phyloP scores from a whole-genome alignment of 2,113 vertebrate genomes.

The Spea bombifrons region DNA sequence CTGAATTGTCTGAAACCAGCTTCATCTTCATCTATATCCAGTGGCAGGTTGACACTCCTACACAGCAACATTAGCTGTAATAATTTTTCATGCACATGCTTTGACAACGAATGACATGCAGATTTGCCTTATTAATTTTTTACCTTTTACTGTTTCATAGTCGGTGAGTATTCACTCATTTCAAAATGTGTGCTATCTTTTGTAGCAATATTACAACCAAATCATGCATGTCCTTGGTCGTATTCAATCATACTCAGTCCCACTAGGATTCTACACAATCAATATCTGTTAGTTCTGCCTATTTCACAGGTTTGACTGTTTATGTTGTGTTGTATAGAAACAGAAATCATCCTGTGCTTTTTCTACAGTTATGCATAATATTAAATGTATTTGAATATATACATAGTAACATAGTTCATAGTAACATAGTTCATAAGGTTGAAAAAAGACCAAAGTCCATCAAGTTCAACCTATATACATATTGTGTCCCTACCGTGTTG shows the following conservation, averaged over 20 bases:
- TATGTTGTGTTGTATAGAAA: neutral
- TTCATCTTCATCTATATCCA: slow-evolving; percentile 39
- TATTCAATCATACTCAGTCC: slow-evolving; percentile 32
- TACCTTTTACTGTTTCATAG: slow-evolving; percentile 7
- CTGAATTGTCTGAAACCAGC: slow-evolving; percentile 36
- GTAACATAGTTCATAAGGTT: too few relatives aligned
- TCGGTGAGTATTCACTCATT: slow-evolving; percentile 16
- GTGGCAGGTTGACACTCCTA: slow-evolving; percentile 32
- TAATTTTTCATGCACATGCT: slow-evolving; percentile 37
- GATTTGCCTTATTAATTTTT: slow-evolving; percentile 33
- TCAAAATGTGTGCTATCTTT: neutral
- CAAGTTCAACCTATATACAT: too few relatives aligned
- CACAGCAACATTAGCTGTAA: slow-evolving; percentile 13
- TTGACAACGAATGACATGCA: slow-evolving; percentile 37
- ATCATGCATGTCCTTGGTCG: slow-evolving; percentile 10
- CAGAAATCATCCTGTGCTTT: too few relatives aligned
- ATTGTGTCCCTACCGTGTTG: too few relatives aligned
- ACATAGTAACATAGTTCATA: too few relatives aligned
- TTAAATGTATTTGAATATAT: too few relatives aligned
- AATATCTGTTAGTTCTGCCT: slow-evolving; percentile 29
- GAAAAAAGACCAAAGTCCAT: too few relatives aligned
- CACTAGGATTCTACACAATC: slow-evolving; percentile 29
- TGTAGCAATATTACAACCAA: slow-evolving; percentile 14
- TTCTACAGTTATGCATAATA: too few relatives aligned
- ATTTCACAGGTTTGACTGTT: neutral